Evolutionary conservation across 2,797 vertebrate genomes (phyloP), one percentile per base, ranked within the genome.

Genomic region (Scolopax rusticola): DNA sequence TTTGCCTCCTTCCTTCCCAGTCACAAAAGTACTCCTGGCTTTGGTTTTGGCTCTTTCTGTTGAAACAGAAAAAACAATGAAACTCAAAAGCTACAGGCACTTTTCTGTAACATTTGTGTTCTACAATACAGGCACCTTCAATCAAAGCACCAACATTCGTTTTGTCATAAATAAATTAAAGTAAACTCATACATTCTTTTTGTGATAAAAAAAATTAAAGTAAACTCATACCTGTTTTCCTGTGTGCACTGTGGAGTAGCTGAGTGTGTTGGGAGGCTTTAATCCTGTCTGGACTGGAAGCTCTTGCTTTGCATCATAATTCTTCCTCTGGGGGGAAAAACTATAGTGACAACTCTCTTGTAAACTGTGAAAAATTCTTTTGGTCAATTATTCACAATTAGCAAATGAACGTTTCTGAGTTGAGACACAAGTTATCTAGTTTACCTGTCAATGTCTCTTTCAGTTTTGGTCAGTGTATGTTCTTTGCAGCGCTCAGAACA

Each of bases 381-480:
- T 88, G n/a, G 6, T 86, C 33, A 36, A 36, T 36, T 36, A 36
- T 69, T 80, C 47, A 27, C 32, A 82, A 3, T 71, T 64, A 83
- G 68, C 30, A 89, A 76, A 69, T 47, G 36, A 50, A 77, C 36
- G 23, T 40, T 88, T 90, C 65, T 36, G 47, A 76, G 40, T 3
- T 50, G 64, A 87, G 93, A 63, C 40, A 87, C 51, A 85, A 68
- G 67, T 80, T 84, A 45, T 30, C 61, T 87, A 48, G 30, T 92
- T 93, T 89, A 77, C 56, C 9, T 97, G 82, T 96, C 84, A 84
- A 95, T 68, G 41, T 83, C 71, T 96, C 84, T 82, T 98, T 83
- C 96, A 99, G 99, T 98, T 99, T 98, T 99, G 99, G 98, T 98
- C 99, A 7, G 99, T 98, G 33, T 99, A 99, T 69, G 97, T 99